phyloP scores from a whole-genome alignment of 2,113 vertebrate genomes.

The Sturnus vulgaris region DNA sequence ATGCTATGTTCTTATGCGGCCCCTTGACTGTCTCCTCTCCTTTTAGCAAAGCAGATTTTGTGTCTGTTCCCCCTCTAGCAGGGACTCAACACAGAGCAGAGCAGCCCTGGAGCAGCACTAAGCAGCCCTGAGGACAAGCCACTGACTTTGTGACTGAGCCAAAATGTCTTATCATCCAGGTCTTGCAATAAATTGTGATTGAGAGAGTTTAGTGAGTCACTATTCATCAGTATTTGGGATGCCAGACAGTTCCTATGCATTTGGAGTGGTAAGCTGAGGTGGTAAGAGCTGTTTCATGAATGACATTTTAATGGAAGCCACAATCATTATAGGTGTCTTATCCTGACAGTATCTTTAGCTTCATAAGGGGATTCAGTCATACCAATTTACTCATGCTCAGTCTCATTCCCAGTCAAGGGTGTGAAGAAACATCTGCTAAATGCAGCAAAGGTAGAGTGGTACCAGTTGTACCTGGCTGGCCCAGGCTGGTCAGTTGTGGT shows the following conservation, averaged over 20 bases:
- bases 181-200: rapidly evolving
- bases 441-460: not conserved
- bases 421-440: not conserved
- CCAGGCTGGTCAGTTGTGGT: not conserved
- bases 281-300: not conserved
- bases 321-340: not conserved
- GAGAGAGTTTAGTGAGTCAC: not conserved
- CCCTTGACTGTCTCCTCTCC: not conserved
- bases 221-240: not conserved
- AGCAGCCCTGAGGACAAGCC: not conserved
- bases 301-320: not conserved
- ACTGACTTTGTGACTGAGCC: not conserved
- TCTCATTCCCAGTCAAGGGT: not conserved
- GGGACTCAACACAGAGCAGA: not conserved
- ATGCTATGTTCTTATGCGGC: not conserved
- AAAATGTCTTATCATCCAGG: not conserved
- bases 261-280: not conserved
- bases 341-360: not conserved
- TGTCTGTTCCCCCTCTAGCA: not conserved
- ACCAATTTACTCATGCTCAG: not conserved
- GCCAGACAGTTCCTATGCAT: not conserved
- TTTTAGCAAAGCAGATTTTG: not conserved
- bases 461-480: not conserved
- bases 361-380: not conserved
- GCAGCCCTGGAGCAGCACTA: not conserved